A percentile compares a stretch with the other conserved stretches of the same genome.
Conservation (phyloP, 2,888 invertebrate species). For the Xylocampa areola region DNA sequence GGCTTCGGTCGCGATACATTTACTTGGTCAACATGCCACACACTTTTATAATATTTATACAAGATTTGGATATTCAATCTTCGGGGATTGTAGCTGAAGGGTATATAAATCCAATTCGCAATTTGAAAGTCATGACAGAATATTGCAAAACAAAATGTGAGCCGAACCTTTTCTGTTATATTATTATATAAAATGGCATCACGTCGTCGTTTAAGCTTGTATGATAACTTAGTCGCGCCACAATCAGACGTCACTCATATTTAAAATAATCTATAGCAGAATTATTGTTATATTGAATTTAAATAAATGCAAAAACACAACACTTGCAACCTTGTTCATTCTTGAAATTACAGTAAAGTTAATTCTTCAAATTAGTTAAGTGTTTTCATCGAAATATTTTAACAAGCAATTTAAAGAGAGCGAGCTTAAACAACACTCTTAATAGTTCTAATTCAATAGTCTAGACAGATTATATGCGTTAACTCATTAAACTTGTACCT, state of each 20-base stretch:
- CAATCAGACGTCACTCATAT: too few species aligned
- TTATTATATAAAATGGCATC: too few species aligned
- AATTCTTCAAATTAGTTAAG: background rate
- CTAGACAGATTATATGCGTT: background rate
- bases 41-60: background rate
- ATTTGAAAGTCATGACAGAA: background rate
- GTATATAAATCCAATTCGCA: background rate
- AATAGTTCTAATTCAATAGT: background rate
- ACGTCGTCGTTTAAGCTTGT: too few species aligned
- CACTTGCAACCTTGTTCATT: too few species aligned
- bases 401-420: background rate
- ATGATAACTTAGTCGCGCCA: too few species aligned
- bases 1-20: background rate
- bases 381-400: background rate
- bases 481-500: slow-evolving; percentile 5
- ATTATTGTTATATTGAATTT: too few species aligned
- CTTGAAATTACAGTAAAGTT: too few species aligned
- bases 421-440: background rate
- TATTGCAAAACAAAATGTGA: background rate
- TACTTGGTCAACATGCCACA: background rate
- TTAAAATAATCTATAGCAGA: too few species aligned
- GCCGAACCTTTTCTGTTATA: background rate
- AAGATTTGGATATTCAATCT: background rate
- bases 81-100: background rate
- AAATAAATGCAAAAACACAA: too few species aligned